Conservation (phyloP, 2,797 vertebrate species). For the Adrianichthys oophorus region DNA sequence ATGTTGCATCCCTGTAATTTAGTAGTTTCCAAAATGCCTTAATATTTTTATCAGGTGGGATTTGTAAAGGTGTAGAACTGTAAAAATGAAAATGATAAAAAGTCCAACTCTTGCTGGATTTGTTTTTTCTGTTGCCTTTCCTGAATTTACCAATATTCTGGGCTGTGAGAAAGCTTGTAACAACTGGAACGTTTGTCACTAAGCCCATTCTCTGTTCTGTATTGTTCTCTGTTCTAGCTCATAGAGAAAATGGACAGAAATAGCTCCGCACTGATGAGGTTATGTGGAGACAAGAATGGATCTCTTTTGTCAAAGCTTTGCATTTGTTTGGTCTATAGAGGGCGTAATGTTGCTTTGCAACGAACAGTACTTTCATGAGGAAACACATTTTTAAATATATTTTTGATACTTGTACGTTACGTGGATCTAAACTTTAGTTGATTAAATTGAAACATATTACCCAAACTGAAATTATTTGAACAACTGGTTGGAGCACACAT, state of each 20-base stretch:
- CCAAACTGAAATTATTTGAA: no score
- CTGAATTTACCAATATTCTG: constrained; percentile 29
- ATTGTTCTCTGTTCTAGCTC: constrained; percentile 58
- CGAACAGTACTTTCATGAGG: not conserved
- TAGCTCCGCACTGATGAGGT: constrained; percentile 27
- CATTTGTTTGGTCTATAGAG: constrained; percentile 43
- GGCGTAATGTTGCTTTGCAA: constrained; percentile 36
- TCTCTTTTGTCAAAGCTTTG: constrained; percentile 4
- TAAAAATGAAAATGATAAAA: no score
- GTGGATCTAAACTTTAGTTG: no score
- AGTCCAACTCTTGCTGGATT: no score
- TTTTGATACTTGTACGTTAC: no score
- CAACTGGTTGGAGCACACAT: no score
- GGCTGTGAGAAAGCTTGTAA: constrained; percentile 10
- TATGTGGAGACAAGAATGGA: constrained; percentile 8
- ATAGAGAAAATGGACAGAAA: constrained; percentile 51
- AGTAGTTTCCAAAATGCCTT: no score
- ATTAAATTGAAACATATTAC: no score
- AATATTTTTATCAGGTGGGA: no score
- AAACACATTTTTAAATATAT: not conserved
- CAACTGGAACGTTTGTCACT: constrained; percentile 45
- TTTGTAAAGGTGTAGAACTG: no score
- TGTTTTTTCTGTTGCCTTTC: constrained; percentile 21
- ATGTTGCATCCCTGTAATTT: no score
- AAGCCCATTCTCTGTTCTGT: constrained; percentile 39